Conservation (phyloP, 2,113 vertebrate species). For the Ibidorhyncha struthersii region DNA sequence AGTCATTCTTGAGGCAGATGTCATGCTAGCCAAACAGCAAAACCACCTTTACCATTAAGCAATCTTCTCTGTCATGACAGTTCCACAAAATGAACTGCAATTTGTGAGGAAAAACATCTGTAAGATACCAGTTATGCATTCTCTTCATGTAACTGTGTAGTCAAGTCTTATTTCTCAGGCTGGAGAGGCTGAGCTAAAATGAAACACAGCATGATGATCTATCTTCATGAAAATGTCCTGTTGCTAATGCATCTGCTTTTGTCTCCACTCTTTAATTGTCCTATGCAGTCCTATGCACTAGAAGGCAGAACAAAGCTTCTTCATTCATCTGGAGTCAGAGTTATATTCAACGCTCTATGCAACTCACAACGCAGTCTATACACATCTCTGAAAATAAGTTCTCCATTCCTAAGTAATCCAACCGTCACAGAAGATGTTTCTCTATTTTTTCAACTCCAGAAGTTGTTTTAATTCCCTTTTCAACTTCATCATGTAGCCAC, state of each 20-base stretch:
- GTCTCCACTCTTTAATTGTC: neutral
- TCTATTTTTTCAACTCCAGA: neutral
- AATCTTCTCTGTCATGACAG: neutral
- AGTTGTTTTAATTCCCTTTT: neutral
- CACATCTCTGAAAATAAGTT: constrained; percentile 12
- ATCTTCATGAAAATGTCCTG: constrained; percentile 11
- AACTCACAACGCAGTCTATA: neutral
- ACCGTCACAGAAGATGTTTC: neutral
- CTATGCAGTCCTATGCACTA: constrained; percentile 3
- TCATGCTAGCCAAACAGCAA: neutral
- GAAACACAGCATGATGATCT: constrained; percentile 15
- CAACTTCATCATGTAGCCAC: neutral
- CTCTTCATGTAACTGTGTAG: neutral
- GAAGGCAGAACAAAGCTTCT: neutral
- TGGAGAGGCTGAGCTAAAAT: constrained; percentile 10
- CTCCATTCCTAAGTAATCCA: neutral
- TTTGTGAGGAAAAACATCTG: neutral
- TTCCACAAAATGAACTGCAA: constrained; percentile 39
- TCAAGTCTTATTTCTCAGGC: constrained; percentile 26
- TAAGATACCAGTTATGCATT: neutral
- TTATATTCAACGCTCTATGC: neutral
- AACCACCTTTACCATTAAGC: neutral
- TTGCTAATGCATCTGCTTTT: constrained; percentile 44
- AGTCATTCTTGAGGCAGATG: constrained; percentile 13
- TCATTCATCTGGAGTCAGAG: constrained; percentile 9